Conservation (phyloP, 92 coral and sea anemone genomes). For the Siderastrea siderea region DNA sequence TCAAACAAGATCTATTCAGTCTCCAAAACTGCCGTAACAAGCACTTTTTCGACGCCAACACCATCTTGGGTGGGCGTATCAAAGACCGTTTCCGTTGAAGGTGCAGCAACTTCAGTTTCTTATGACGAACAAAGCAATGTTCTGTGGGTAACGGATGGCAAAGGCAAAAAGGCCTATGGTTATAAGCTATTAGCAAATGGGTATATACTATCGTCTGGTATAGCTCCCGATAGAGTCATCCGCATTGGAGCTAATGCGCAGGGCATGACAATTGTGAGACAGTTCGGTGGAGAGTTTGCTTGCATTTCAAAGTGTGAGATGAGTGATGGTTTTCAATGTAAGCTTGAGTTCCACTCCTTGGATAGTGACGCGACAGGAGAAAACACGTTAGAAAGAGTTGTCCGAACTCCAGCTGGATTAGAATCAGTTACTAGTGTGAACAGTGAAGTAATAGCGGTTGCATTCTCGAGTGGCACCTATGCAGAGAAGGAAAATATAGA, state of each 20-base stretch:
- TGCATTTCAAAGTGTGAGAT: constrained; percentile 91
- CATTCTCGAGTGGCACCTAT: constrained; percentile 94
- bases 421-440: constrained; percentile 85
- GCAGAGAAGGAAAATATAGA: constrained; percentile 90
- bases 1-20: constrained; percentile 76
- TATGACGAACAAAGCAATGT: constrained; percentile 77
- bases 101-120: constrained; percentile 86
- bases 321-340: constrained; percentile 91
- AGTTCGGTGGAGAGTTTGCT: constrained; percentile 84
- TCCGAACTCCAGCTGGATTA: constrained; percentile 95
- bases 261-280: constrained; percentile 93
- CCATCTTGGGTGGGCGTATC: constrained; percentile 82
- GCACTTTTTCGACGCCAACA: constrained; percentile 55
- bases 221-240: constrained; percentile 74
- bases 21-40: constrained; percentile 64
- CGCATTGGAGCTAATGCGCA: constrained; percentile 82
- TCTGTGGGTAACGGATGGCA: constrained; percentile 91
- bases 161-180: constrained; percentile 80
- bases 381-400: constrained; percentile 85
- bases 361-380: constrained; percentile 74
- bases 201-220: constrained; percentile 58
- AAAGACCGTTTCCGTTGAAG: constrained; percentile 62
- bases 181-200: constrained; percentile 84
- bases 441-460: constrained; percentile 65
- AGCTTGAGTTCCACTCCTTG: constrained; percentile 89